A percentile compares a stretch with the other conserved stretches of the same genome.
phyloP scores from a whole-genome alignment of 1,140 invertebrate genomes.

The Plodia interpunctella region DNA sequence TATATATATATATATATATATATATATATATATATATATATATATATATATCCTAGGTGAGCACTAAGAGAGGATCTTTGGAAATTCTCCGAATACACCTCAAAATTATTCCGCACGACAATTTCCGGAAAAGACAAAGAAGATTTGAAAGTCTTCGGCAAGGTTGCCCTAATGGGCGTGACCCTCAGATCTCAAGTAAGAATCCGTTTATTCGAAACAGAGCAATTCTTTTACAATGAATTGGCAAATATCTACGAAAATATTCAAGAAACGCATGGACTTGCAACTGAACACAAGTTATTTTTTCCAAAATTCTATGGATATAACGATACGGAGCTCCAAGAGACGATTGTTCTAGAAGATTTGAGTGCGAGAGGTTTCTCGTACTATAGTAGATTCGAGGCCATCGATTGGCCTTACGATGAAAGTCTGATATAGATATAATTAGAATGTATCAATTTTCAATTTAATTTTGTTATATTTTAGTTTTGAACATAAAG shows the following conservation, averaged over 20 bases:
- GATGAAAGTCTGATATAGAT: too few species aligned
- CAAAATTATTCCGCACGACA: slow-evolving; percentile 20
- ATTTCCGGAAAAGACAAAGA: slow-evolving; percentile 25
- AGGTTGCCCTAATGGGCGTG: slow-evolving; percentile 39
- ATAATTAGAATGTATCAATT: too few species aligned
- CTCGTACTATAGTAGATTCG: slow-evolving; percentile 29
- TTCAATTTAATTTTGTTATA: too few species aligned
- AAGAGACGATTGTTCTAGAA: slow-evolving; percentile 47
- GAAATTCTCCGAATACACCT: slow-evolving; percentile 31
- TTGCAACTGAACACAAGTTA: slow-evolving; percentile 32
- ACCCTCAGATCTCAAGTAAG: slow-evolving; percentile 28
- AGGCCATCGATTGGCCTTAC: slow-evolving; percentile 42
- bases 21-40: too few species aligned
- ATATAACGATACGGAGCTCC: slow-evolving; percentile 14
- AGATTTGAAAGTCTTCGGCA: slow-evolving; percentile 47
- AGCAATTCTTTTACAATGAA: slow-evolving; percentile 42
- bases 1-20: too few species aligned
- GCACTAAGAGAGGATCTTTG: too few species aligned
- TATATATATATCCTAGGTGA: too few species aligned
- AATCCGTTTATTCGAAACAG: slow-evolving; percentile 34
- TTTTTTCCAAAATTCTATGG: slow-evolving; percentile 48
- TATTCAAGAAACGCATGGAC: slow-evolving; percentile 32
- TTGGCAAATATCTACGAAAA: slow-evolving; percentile 35
- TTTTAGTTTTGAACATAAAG: too few species aligned
- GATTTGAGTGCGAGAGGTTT: slow-evolving; percentile 42